Conservation (phyloP, 1,140 invertebrate species). For the Homalodisca vitripennis region DNA sequence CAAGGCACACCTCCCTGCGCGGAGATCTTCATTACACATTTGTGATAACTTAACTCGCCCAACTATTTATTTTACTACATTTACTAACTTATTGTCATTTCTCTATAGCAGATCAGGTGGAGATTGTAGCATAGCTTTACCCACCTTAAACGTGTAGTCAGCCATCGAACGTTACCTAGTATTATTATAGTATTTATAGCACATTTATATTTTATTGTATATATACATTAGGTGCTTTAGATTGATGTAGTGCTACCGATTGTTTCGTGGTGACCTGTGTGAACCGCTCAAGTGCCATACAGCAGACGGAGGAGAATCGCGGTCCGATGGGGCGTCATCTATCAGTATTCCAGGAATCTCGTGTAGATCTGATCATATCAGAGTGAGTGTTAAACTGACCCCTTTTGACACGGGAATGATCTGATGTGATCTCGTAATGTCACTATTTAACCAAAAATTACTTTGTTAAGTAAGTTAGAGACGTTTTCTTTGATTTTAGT, state of each 20-base stretch:
- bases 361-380: not conserved
- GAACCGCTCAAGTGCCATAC: not conserved
- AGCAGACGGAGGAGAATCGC: not conserved
- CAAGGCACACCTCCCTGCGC: too few species aligned
- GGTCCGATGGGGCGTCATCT: not conserved
- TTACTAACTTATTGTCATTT: too few species aligned
- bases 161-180: conserved; percentile 14
- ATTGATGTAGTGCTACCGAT: not conserved
- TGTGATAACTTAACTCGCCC: too few species aligned
- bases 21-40: too few species aligned
- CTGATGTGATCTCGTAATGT: not conserved
- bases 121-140: too few species aligned
- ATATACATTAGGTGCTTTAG: conserved; percentile 17
- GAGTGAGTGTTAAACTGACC: not conserved
- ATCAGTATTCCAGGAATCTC: not conserved
- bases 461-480: conserved; percentile 7
- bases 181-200: conserved; percentile 17
- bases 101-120: too few species aligned
- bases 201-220: not conserved
- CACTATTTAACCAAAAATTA: conserved; percentile 19
- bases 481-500: not conserved
- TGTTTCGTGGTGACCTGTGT: not conserved
- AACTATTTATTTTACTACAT: too few species aligned
- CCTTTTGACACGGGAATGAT: not conserved
- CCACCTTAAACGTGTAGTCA: too few species aligned